Evolutionary conservation across 2,888 invertebrate genomes (phyloP).

Genomic region (Stictocephala bisonia): DNA sequence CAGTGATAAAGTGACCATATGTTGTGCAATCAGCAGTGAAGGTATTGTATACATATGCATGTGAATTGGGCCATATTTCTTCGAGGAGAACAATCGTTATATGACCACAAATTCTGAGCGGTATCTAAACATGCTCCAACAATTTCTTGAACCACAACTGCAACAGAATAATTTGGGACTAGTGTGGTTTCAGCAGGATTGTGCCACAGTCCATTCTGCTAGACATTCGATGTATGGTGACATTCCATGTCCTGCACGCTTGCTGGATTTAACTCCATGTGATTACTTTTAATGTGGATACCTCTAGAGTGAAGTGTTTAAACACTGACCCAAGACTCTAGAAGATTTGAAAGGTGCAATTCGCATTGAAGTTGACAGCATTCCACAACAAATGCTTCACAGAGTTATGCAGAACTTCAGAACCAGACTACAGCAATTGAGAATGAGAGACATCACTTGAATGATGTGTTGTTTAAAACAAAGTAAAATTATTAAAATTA

Average conservation of each 20-base stretch:
- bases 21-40: too few species aligned
- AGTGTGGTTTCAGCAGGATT: conserved; percentile 14
- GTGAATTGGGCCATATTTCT: too few species aligned
- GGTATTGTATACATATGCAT: too few species aligned
- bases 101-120: not conserved
- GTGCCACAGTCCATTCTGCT: not conserved
- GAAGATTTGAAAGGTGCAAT: conserved; percentile 6
- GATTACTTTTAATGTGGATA: too few species aligned
- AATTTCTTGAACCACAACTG: conserved; percentile 22
- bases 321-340: conserved; percentile 2
- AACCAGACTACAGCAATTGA: too few species aligned
- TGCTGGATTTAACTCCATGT: not conserved
- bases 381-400: not conserved
- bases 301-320: not conserved
- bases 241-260: too few species aligned
- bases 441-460: too few species aligned
- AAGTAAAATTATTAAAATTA: too few species aligned
- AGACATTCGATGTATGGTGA: too few species aligned
- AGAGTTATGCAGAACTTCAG: not conserved
- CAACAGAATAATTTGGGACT: conserved; percentile 25
- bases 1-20: too few species aligned
- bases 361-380: not conserved
- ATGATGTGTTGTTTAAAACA: too few species aligned
- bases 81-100: too few species aligned
- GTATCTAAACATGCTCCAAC: conserved; percentile 16